phyloP scores from a whole-genome alignment of 2,113 vertebrate genomes.

The Epinephelus lanceolatus region DNA sequence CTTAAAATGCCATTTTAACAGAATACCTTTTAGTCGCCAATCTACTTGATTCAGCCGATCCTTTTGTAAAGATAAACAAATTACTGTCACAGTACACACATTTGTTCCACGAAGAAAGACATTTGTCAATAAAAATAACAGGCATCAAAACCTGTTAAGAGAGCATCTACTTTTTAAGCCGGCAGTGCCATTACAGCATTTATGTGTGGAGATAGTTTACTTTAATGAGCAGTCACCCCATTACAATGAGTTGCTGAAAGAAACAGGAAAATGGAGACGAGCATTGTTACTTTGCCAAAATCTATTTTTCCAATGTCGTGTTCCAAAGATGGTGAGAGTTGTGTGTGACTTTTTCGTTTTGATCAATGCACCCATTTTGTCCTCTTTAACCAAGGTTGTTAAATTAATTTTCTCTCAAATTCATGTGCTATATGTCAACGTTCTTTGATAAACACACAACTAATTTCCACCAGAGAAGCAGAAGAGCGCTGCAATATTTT shows the following conservation, averaged over 20 bases:
- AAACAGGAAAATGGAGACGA: slow-evolving; percentile 5
- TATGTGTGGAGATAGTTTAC: slow-evolving; percentile 6
- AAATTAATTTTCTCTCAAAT: background rate
- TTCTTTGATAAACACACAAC: background rate
- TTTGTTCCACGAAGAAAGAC: background rate
- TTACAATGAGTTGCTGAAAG: background rate
- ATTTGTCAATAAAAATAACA: background rate
- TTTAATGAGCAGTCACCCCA: slow-evolving; percentile 3
- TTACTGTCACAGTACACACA: background rate
- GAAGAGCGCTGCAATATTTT: background rate
- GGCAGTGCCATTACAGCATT: background rate
- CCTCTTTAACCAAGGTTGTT: background rate
- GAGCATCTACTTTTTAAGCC: background rate
- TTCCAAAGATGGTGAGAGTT: background rate
- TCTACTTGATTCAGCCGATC: background rate
- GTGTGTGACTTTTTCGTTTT: background rate
- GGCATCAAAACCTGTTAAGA: background rate
- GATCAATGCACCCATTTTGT: background rate
- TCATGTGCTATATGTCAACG: background rate
- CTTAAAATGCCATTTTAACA: slow-evolving; percentile 24
- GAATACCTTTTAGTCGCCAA: background rate
- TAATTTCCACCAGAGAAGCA: background rate
- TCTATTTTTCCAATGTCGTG: background rate
- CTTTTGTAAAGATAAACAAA: background rate
- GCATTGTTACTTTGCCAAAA: background rate